Conservation (phyloP, 2,113 vertebrate genomes). For the Tachysurus fulvidraco region DNA sequence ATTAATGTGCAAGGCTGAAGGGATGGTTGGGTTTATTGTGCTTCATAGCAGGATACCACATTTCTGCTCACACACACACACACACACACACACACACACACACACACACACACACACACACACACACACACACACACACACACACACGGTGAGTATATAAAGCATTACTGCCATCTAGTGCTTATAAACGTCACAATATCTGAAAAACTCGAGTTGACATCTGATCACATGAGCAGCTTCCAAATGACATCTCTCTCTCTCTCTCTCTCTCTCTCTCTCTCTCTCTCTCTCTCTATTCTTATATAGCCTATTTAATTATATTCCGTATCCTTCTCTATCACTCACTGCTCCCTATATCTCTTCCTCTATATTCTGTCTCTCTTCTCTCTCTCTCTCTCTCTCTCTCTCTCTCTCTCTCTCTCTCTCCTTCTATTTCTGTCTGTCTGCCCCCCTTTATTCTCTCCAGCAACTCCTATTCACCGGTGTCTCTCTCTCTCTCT, state of each 20-base stretch:
- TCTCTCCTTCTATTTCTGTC: no score
- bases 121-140: background rate
- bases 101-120: background rate
- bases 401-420: no score
- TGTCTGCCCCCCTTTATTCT: no score
- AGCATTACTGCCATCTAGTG: constrained; percentile 55
- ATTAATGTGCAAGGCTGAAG: background rate
- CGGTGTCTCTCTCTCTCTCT: no score
- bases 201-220: background rate
- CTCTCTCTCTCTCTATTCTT: background rate
- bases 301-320: no score
- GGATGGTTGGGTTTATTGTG: background rate
- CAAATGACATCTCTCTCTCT: no score
- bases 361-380: no score
- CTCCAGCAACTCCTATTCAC: no score
- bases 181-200: background rate
- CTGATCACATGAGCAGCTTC: background rate
- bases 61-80: background rate
- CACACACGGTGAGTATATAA: background rate
- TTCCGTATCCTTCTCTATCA: no score
- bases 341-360: no score
- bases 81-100: background rate
- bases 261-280: background rate
- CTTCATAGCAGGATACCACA: background rate
- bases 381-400: background rate